Evolutionary conservation across 2,888 invertebrate species (phyloP).

Genomic region (Chloromyia formosa): DNA sequence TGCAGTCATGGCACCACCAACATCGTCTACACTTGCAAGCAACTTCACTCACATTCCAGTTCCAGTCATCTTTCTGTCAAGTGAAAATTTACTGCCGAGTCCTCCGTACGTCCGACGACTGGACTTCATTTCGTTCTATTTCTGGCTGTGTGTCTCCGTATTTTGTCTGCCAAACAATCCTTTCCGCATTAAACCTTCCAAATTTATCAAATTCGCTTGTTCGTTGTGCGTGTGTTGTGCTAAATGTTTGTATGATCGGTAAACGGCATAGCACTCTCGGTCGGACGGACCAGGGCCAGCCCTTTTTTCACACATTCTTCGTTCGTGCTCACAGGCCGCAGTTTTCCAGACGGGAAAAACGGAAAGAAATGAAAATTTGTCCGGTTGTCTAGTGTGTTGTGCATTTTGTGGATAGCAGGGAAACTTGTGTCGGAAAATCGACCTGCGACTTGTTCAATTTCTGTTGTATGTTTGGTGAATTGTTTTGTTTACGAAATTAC

Average conservation of each 20-base stretch:
- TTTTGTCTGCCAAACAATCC: conserved; percentile 4
- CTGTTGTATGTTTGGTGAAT: not conserved
- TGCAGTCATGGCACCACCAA: conserved; percentile 3
- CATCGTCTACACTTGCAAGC: not conserved
- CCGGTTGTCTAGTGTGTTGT: too few species aligned
- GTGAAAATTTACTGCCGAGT: conserved; percentile 14
- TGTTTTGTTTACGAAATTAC: conserved; percentile 9
- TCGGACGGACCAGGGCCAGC: conserved; percentile 13
- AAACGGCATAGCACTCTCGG: too few species aligned
- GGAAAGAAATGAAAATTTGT: too few species aligned
- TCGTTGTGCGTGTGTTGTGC: too few species aligned
- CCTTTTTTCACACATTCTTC: conserved; percentile 6
- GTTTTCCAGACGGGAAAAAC: too few species aligned
- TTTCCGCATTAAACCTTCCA: not conserved
- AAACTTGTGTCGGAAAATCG: too few species aligned
- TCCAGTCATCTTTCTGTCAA: conserved; percentile 10
- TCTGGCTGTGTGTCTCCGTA: not conserved
- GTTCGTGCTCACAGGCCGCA: too few species aligned
- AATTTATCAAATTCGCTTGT: too few species aligned
- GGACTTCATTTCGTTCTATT: conserved; percentile 14
- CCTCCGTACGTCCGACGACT: not conserved
- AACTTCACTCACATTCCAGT: not conserved
- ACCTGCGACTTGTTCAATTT: too few species aligned
- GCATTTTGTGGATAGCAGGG: too few species aligned
- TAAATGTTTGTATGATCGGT: too few species aligned